Evolutionary conservation across 2,888 invertebrate species (phyloP).

Genomic region (Bombylius discolor): DNA sequence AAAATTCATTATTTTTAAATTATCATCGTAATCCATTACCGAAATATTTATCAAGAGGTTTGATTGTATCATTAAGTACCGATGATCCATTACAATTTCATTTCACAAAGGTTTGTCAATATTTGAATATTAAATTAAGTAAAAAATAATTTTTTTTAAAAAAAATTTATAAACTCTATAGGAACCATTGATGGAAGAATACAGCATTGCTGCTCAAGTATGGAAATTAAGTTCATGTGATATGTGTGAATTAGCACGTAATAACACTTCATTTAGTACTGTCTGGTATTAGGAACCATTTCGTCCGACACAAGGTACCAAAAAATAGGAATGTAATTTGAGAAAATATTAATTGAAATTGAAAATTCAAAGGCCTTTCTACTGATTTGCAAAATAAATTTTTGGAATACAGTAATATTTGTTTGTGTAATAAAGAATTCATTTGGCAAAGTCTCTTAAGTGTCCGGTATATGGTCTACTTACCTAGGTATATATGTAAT

Average conservation of each 20-base stretch:
- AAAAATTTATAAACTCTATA: constrained; percentile 26
- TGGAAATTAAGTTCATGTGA: constrained; percentile 98
- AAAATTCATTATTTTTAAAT: constrained; percentile 96
- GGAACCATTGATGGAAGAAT: constrained; percentile 99
- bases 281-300: no score
- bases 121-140: neutral
- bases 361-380: no score
- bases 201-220: constrained; percentile 97
- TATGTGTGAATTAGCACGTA: constrained; percentile 95
- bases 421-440: no score
- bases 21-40: constrained; percentile 98
- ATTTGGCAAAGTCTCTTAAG: no score
- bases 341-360: no score
- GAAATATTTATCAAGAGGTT: constrained; percentile 87
- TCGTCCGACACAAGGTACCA: no score
- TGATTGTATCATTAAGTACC: constrained; percentile 88
- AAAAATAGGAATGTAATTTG: no score
- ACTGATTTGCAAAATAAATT: no score
- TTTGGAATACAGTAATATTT: no score
- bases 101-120: constrained; percentile 73
- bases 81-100: constrained; percentile 99
- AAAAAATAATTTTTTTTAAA: neutral
- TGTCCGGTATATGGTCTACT: no score
- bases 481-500: no score
- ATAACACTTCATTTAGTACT: no score